Percentiles rank a stretch among this genome's conserved stretches.
Evolutionary conservation across 2,888 invertebrate species (phyloP).

Genomic region (Dysmachus trigonus): DNA sequence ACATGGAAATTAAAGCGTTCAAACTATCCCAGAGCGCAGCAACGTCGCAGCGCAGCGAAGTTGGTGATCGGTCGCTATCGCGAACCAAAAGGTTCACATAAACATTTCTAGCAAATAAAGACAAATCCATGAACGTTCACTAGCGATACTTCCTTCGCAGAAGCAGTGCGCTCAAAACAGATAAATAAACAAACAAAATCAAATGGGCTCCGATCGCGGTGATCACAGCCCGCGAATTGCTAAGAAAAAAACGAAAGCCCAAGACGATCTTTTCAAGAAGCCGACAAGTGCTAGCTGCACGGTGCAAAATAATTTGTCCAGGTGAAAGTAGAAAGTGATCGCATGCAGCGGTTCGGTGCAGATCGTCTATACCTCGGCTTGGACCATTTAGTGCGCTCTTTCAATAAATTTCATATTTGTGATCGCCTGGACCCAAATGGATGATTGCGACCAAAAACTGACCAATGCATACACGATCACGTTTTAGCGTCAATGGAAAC

Average conservation of each 20-base stretch:
- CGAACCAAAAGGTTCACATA: not conserved
- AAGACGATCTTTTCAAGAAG: not conserved
- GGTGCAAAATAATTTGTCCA: not conserved
- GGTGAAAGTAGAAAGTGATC: conserved; percentile 34
- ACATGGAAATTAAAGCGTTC: conserved; percentile 3
- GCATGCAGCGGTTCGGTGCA: not conserved
- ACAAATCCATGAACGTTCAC: not conserved
- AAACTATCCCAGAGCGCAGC: not conserved
- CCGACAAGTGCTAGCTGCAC: not conserved
- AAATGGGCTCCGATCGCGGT: not conserved
- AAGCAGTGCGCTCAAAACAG: not conserved
- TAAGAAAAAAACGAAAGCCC: not conserved
- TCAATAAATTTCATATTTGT: not conserved
- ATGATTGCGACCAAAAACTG: not conserved
- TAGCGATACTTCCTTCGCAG: not conserved
- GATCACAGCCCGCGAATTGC: not conserved
- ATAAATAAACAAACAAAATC: not conserved
- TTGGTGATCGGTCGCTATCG: not conserved
- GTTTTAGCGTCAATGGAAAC: not conserved
- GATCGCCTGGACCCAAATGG: not conserved
- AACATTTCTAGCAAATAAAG: not conserved
- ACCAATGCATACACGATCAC: not conserved
- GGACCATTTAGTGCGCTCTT: not conserved
- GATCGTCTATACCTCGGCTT: not conserved
- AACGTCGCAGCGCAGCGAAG: not conserved